A percentile compares a stretch with the other conserved stretches of the same genome.
Evolutionary conservation across 2,888 invertebrate species (phyloP).

Genomic region (Xestia ashworthii): DNA sequence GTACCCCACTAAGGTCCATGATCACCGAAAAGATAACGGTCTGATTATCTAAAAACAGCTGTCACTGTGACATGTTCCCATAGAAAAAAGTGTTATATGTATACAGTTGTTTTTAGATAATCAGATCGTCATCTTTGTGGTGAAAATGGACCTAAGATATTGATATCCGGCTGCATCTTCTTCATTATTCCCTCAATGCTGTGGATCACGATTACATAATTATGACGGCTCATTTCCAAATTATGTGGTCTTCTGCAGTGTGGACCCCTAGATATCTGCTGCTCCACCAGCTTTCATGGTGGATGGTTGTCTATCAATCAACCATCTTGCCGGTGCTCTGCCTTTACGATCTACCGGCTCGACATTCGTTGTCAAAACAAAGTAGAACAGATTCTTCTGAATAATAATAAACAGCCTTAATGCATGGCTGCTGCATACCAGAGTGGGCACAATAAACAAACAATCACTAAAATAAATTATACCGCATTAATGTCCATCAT

Average conservation of each 20-base stretch:
- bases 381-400: slow-evolving; percentile 3
- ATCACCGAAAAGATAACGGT: too few relatives aligned
- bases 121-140: too few relatives aligned
- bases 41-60: too few relatives aligned
- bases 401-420: slow-evolving; percentile 28
- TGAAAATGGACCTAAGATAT: too few relatives aligned
- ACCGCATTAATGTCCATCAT: slow-evolving; percentile 21
- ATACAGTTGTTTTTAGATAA: too few relatives aligned
- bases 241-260: not conserved
- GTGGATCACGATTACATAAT: not conserved
- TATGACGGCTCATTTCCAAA: not conserved
- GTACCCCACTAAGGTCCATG: too few relatives aligned
- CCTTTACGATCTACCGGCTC: not conserved
- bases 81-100: too few relatives aligned
- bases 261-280: not conserved
- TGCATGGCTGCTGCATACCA: slow-evolving; percentile 9
- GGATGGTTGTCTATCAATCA: not conserved
- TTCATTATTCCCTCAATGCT: not conserved
- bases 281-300: not conserved
- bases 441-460: slow-evolving; percentile 22
- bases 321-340: not conserved
- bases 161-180: not conserved
- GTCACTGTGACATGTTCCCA: too few relatives aligned
- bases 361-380: slow-evolving; percentile 5
- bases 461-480: not conserved